A percentile compares a stretch with the other conserved stretches of the same genome.
phyloP scores from a whole-genome alignment of 2,888 invertebrate genomes.

The Phorcus lineatus region DNA sequence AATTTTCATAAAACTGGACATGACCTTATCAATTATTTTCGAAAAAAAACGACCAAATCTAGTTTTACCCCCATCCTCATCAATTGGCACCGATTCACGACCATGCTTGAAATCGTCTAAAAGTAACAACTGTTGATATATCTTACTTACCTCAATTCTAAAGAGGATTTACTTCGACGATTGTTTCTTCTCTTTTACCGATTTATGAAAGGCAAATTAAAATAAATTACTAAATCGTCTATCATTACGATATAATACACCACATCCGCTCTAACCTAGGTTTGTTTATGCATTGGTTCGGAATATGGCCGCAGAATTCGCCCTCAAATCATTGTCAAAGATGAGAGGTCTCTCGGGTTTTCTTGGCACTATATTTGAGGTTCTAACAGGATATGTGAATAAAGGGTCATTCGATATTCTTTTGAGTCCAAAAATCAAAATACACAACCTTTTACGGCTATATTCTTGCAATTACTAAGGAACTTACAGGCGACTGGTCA shows the following conservation, averaged over 20 bases:
- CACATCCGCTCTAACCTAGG: neutral
- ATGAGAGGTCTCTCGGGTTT: too few species aligned
- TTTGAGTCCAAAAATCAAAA: neutral
- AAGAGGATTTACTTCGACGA: too few species aligned
- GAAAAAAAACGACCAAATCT: too few species aligned
- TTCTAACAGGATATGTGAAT: neutral
- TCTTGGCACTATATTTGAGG: neutral
- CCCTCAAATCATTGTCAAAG: neutral
- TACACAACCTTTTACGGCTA: neutral
- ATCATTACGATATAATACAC: neutral
- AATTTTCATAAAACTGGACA: too few species aligned
- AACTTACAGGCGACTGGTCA: neutral
- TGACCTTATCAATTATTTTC: too few species aligned
- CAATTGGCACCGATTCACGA: too few species aligned
- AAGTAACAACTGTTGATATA: too few species aligned
- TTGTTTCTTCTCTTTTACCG: neutral
- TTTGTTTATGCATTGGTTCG: conserved; percentile 7
- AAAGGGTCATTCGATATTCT: neutral
- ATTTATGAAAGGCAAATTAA: neutral
- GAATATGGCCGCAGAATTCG: neutral
- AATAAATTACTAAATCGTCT: neutral
- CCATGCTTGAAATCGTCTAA: too few species aligned
- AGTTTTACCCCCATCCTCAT: too few species aligned
- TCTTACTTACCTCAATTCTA: too few species aligned
- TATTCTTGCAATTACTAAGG: neutral